Percentiles rank a stretch among this genome's conserved stretches.
Conservation (phyloP, 2,888 invertebrate species). For the Drosophila affinis region DNA sequence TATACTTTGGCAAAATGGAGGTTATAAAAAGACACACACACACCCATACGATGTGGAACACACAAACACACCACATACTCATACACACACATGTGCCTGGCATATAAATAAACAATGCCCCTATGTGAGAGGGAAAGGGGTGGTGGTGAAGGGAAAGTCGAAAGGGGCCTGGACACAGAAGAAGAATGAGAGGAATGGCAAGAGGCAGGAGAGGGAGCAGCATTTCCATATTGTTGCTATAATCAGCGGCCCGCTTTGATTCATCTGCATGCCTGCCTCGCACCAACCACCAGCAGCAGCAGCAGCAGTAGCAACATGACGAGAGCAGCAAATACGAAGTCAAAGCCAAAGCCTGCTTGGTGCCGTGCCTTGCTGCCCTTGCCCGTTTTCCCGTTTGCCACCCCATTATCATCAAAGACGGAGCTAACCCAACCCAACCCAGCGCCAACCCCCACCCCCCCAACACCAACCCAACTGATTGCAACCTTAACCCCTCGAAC, state of each 20-base stretch:
- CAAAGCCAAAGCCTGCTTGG: slow-evolving; percentile 36
- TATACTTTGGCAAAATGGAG: slow-evolving; percentile 75
- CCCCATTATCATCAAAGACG: slow-evolving; percentile 45
- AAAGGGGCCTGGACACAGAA: background rate
- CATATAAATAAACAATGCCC: slow-evolving; percentile 74
- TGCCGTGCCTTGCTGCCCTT: slow-evolving; percentile 2
- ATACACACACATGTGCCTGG: slow-evolving; percentile 42
- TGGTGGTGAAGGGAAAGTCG: slow-evolving; percentile 16
- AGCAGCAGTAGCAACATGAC: slow-evolving; percentile 19
- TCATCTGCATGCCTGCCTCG: slow-evolving; percentile 65
- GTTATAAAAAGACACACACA: slow-evolving; percentile 63
- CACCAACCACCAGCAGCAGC: slow-evolving; percentile 11
- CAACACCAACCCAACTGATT: slow-evolving; percentile 22
- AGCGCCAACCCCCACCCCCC: background rate
- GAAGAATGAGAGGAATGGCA: background rate
- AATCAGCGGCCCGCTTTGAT: slow-evolving; percentile 75
- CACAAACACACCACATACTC: slow-evolving; percentile 9
- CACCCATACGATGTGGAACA: background rate
- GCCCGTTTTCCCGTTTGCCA: slow-evolving; percentile 36
- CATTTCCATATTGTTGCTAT: slow-evolving; percentile 77
- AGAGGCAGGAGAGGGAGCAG: slow-evolving; percentile 45
- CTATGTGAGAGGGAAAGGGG: slow-evolving; percentile 47
- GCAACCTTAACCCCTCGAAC: slow-evolving; percentile 1
- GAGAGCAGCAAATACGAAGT: slow-evolving; percentile 28
- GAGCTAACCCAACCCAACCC: slow-evolving; percentile 19